Conservation (phyloP, 2,113 vertebrate genomes). For the Coregonus clupeaformis region DNA sequence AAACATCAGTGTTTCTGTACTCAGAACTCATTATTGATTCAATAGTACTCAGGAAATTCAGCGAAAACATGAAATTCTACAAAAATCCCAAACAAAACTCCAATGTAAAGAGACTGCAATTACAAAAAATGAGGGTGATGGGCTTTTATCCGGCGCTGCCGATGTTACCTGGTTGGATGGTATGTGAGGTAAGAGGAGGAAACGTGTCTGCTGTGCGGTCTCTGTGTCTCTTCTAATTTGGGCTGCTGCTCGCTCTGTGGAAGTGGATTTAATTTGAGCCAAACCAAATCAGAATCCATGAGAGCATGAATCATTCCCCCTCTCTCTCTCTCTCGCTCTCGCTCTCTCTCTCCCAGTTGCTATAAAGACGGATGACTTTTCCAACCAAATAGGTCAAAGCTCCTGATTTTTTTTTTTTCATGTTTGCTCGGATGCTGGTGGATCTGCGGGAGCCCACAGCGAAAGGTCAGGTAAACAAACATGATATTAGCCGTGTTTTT, state of each 20-base stretch:
- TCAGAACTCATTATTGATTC: no score
- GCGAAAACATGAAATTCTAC: neutral
- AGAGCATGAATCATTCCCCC: conserved; percentile 19
- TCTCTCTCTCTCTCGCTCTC: conserved; percentile 28
- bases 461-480: conserved; percentile 27
- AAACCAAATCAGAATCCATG: conserved; percentile 17
- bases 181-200: neutral
- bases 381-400: no score
- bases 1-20: no score
- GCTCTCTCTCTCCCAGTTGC: conserved; percentile 18
- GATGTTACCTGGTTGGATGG: neutral
- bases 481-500: conserved; percentile 23
- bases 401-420: no score
- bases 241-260: conserved; percentile 4
- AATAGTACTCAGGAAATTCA: no score
- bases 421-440: neutral
- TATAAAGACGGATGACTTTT: no score
- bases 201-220: neutral
- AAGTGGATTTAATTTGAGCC: conserved; percentile 28
- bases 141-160: neutral
- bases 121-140: neutral
- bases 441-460: conserved; percentile 28
- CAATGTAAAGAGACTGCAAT: neutral
- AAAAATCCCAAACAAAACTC: neutral
- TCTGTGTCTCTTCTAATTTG: neutral